Conservation (phyloP, 2,888 invertebrate species). For the Myathropa florea region DNA sequence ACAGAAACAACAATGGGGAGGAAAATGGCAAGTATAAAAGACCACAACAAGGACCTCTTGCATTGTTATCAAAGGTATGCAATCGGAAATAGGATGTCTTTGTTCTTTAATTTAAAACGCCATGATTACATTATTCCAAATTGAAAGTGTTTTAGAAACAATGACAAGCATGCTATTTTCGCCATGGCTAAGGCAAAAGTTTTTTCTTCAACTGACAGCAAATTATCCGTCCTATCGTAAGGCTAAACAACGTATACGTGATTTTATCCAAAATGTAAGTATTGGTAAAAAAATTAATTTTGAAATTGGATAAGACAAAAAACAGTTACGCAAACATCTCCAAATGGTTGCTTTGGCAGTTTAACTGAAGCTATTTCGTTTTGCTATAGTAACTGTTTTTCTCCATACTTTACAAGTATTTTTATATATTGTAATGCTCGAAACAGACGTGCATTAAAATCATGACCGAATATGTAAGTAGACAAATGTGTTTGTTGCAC, state of each 20-base stretch:
- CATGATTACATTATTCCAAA: background rate
- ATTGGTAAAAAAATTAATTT: no score
- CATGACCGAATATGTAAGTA: no score
- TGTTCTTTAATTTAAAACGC: background rate
- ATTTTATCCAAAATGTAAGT: slow-evolving; percentile 75
- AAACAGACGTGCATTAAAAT: no score
- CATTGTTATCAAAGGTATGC: slow-evolving; percentile 75
- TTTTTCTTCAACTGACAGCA: slow-evolving; percentile 72
- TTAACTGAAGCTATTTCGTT: no score
- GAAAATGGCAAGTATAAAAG: slow-evolving; percentile 71
- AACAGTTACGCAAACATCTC: no score
- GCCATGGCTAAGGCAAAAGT: slow-evolving; percentile 75
- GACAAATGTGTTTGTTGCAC: no score
- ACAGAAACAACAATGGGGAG: slow-evolving; percentile 79
- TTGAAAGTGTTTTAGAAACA: slow-evolving; percentile 75
- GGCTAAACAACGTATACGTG: slow-evolving; percentile 74
- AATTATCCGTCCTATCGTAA: slow-evolving; percentile 73
- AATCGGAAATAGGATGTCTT: background rate
- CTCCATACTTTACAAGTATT: no score
- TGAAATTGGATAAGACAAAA: no score
- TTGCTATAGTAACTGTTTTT: no score
- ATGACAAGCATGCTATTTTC: slow-evolving; percentile 77
- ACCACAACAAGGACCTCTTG: slow-evolving; percentile 73
- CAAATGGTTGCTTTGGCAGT: no score
- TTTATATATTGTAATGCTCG: no score